Base-by-base conservation (phyloP, 2,888 invertebrate genomes). In the Melieria picta region DNA sequence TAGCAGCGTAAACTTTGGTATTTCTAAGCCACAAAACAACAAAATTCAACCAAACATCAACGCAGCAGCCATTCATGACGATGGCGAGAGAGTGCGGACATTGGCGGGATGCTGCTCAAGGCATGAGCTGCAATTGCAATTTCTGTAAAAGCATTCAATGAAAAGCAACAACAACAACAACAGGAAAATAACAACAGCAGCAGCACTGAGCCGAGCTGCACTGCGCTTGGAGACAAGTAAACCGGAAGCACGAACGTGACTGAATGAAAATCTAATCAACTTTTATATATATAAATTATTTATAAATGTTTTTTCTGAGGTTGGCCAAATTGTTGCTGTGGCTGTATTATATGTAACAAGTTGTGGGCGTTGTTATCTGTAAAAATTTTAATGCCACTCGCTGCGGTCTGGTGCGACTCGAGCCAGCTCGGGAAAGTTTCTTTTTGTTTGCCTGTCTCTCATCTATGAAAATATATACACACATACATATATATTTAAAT, bases 221-320 rank as follows among this genome's bases (percentile, higher is more conserved):
- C 0, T 61, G 11, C 48, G 42, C 30, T 50, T 50, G 47, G 42
- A 50, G 30, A 50, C 50, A 50, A 43, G 16, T 10, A 16, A 65
- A 10, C 50, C 60, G 52, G 16, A 57, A 60, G 16, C 60, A n/a
- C 65, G 78, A 80, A 84, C 83, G 83, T 83, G 84, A 84, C 82
- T 81, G 78, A 81, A 79, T 79, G 77, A 78, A 80, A 83, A 77
- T 82, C 80, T 81, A 83, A 83, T 82, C 83, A 81, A 80, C 79
- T 80, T 79, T 77, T 77, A 79, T 79, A 81, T 82, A 79, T 79
- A 79, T 80, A 82, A 84, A 80, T 79, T 78, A 77, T 78, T 77
- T 74, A 74, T 73, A 67, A 72, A 30, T 70, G 60, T 73, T 71
- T 73, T 69, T 57, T 56, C 46, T n/a, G 16, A 11, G 66, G 5